Evolutionary conservation across 2,888 invertebrate genomes (phyloP).

Genomic region (Norana najaformis): DNA sequence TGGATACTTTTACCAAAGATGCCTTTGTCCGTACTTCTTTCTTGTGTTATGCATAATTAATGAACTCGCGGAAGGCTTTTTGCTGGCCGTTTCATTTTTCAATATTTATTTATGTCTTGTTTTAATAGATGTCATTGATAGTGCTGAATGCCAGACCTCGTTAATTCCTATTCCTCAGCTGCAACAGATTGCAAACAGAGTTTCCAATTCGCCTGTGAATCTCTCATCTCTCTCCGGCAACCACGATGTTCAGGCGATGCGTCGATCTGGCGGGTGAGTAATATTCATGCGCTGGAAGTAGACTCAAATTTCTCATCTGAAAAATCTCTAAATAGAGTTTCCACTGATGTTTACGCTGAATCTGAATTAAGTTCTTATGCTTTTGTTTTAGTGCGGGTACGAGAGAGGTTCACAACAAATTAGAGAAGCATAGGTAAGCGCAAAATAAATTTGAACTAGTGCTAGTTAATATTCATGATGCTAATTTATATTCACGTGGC

Average conservation of each 20-base stretch:
- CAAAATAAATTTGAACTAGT: not conserved
- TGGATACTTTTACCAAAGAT: not conserved
- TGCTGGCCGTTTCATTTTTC: not conserved
- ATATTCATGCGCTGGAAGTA: not conserved
- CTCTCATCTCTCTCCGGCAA: not conserved
- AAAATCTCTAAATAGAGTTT: not conserved
- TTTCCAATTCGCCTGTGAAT: not conserved
- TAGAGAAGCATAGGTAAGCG: not conserved
- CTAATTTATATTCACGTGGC: slow-evolving; percentile 2
- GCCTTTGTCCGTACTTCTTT: not conserved
- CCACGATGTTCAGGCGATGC: not conserved
- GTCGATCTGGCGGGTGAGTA: not conserved
- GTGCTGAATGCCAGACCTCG: not conserved
- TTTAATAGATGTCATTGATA: not conserved
- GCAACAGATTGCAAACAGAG: not conserved
- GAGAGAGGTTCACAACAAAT: slow-evolving; percentile 13
- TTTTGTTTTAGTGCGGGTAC: not conserved
- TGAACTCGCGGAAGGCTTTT: not conserved
- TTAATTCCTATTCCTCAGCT: not conserved
- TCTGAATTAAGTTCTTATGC: not conserved
- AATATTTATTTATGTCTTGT: not conserved
- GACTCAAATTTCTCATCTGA: not conserved
- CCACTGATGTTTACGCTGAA: not conserved
- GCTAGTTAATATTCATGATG: not conserved
- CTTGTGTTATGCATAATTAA: not conserved